A percentile compares a stretch with the other conserved stretches of the same genome.
phyloP scores from a whole-genome alignment of 2,797 vertebrate genomes.

The Urocyon cinereoargenteus region DNA sequence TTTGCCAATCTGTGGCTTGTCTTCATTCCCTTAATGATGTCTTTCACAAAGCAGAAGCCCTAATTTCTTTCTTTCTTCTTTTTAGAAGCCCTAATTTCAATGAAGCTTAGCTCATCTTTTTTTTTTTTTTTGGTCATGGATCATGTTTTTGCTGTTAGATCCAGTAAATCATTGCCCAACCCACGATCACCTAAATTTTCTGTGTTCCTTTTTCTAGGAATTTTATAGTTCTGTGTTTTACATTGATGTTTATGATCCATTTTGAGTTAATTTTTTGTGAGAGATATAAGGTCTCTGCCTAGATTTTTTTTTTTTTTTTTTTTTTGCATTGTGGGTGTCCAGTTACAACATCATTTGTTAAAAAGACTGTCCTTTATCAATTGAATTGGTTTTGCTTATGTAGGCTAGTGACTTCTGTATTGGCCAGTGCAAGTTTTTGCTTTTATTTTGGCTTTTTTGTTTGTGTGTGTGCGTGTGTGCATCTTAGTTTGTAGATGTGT shows the following conservation, averaged over 20 bases:
- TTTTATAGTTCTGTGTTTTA: conserved; percentile 12
- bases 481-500: neutral
- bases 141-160: neutral
- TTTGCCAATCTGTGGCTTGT: neutral
- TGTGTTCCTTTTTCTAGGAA: neutral
- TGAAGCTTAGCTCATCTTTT: neutral
- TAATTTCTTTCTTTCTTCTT: neutral
- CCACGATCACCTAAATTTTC: neutral
- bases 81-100: conserved; percentile 2
- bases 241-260: neutral
- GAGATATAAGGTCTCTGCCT: neutral
- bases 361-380: neutral
- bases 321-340: neutral
- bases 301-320: neutral
- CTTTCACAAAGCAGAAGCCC: neutral
- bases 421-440: neutral
- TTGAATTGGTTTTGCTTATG: neutral
- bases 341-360: neutral
- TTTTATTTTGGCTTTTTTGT: neutral
- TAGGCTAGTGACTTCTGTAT: neutral
- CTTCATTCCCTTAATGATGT: neutral
- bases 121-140: neutral
- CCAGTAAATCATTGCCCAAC: neutral
- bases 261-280: conserved; percentile 38
- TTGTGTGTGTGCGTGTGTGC: neutral